A percentile compares a stretch with the other conserved stretches of the same genome.
Evolutionary conservation across 2,888 invertebrate genomes (phyloP).

Genomic region (Agrochola litura): DNA sequence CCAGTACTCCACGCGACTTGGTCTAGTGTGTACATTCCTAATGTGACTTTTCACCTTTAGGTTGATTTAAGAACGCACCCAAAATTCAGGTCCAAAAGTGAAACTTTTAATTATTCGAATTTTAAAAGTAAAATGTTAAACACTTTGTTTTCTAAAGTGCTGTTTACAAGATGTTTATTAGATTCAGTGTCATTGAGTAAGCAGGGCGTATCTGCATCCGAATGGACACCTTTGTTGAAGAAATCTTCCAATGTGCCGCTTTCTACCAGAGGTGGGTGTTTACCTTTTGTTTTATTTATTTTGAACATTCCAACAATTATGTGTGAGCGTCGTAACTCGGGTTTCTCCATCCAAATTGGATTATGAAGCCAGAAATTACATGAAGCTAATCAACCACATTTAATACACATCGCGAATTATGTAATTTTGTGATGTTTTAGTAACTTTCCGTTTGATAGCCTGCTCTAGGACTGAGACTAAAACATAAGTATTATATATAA

Average conservation of each 20-base stretch:
- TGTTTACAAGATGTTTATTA: conserved; percentile 68
- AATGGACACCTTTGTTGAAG: conserved; percentile 81
- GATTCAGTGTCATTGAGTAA: conserved; percentile 71
- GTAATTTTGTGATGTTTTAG: conserved; percentile 21
- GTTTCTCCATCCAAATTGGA: conserved; percentile 45
- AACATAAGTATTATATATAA: conserved; percentile 4
- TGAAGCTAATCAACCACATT: conserved; percentile 28
- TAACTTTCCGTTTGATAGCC: conserved; percentile 10
- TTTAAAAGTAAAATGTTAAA: conserved; percentile 61
- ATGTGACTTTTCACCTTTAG: conserved; percentile 26
- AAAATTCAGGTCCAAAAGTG: background rate
- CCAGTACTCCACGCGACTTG: conserved; percentile 57
- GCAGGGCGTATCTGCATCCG: conserved; percentile 72
- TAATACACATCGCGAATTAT: conserved; percentile 8
- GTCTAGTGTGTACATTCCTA: conserved; percentile 26
- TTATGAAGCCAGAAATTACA: conserved; percentile 41
- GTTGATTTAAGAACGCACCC: background rate
- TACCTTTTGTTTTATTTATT: conserved; percentile 65
- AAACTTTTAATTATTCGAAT: background rate
- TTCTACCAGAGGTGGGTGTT: conserved; percentile 60
- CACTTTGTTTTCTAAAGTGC: conserved; percentile 73
- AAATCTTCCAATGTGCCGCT: conserved; percentile 65
- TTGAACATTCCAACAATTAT: conserved; percentile 60
- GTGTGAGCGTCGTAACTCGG: conserved; percentile 35
- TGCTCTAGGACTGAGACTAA: background rate